phyloP scores from a whole-genome alignment of 2,888 invertebrate species.

The Portevinia maculata region DNA sequence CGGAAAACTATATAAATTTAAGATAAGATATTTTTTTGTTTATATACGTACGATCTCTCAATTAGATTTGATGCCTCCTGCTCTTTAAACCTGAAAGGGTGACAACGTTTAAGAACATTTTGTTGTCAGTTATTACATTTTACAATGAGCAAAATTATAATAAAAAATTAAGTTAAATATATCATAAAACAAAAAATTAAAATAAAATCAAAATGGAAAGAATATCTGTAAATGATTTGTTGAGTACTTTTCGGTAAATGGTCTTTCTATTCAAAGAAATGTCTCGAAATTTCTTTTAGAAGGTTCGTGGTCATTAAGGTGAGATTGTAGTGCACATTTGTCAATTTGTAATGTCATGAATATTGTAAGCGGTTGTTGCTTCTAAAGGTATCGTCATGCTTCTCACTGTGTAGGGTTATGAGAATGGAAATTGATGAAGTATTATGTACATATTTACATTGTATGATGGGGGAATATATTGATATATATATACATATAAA shows the following conservation, averaged over 20 bases:
- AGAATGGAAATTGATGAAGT: background rate
- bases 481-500: background rate
- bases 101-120: constrained; percentile 75
- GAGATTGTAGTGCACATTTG: background rate
- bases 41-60: constrained; percentile 83
- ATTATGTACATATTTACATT: background rate
- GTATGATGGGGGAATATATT: background rate
- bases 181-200: background rate
- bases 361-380: background rate
- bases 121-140: constrained; percentile 53
- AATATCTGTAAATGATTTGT: constrained; percentile 9
- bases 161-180: constrained; percentile 1
- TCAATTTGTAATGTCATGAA: background rate
- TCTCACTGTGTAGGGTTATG: background rate
- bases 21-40: constrained; percentile 47
- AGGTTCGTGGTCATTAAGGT: background rate
- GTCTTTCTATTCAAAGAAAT: constrained; percentile 12
- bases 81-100: constrained; percentile 83
- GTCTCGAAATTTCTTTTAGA: background rate
- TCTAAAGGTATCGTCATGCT: background rate
- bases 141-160: constrained; percentile 23
- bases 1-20: constrained; percentile 40
- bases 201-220: constrained; percentile 9
- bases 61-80: constrained; percentile 83
- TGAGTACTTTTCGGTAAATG: background rate